Percentiles rank a stretch among this genome's conserved stretches.
Evolutionary conservation across 2,888 invertebrate species (phyloP).

Genomic region (Apotomis betuletana): DNA sequence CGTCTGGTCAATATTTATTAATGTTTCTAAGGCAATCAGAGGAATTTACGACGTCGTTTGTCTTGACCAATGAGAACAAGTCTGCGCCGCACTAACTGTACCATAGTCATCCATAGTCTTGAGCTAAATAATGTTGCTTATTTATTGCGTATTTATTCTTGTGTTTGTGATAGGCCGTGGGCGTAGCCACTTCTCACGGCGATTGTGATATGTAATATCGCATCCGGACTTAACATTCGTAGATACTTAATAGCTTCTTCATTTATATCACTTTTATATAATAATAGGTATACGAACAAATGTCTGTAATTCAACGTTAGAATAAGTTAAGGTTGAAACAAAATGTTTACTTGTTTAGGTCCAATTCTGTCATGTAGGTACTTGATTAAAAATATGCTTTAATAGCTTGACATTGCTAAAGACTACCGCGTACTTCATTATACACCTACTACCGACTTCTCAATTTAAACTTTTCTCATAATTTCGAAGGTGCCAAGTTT

Average conservation of each 20-base stretch:
- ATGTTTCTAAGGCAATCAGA: constrained; percentile 57
- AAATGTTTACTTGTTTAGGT: no score
- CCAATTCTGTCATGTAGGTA: no score
- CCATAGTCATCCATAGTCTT: constrained; percentile 38
- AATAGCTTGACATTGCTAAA: neutral
- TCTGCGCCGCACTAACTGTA: constrained; percentile 48
- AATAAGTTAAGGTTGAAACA: no score
- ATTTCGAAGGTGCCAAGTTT: constrained; percentile 40
- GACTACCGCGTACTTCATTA: neutral
- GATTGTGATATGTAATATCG: constrained; percentile 48
- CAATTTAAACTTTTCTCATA: constrained; percentile 40
- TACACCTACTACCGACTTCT: constrained; percentile 13
- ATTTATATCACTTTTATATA: constrained; percentile 47
- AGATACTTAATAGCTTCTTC: constrained; percentile 50
- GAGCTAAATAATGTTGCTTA: constrained; percentile 61
- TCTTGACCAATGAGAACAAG: constrained; percentile 51
- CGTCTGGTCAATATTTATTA: constrained; percentile 59
- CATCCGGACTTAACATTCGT: constrained; percentile 45
- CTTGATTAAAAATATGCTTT: no score
- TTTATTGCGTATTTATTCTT: constrained; percentile 65
- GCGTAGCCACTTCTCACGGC: constrained; percentile 61
- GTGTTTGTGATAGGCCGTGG: constrained; percentile 58
- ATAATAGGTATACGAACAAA: no score
- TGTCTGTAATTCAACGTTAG: no score
- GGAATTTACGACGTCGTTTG: constrained; percentile 58